A percentile compares a stretch with the other conserved stretches of the same genome.
Conservation (phyloP, 2,888 invertebrate species). For the Acutogordius australiensis region DNA sequence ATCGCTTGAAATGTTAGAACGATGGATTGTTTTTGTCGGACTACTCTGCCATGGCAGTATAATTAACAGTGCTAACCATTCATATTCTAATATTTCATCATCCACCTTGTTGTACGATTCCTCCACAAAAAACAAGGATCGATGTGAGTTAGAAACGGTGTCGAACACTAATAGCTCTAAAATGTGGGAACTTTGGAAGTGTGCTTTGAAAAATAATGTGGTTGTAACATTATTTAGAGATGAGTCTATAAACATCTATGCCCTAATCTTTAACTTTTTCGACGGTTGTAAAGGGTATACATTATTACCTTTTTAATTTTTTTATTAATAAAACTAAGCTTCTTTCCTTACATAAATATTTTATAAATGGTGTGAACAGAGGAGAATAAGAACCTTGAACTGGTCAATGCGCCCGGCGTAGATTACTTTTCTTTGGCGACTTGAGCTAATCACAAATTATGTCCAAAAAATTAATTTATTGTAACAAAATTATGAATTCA, state of each 20-base stretch:
- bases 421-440: no score
- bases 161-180: background rate
- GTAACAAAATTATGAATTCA: no score
- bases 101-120: background rate
- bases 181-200: conserved; percentile 42
- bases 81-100: background rate
- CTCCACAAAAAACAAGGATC: background rate
- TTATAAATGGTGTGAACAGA: background rate
- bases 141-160: background rate
- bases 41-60: background rate
- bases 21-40: conserved; percentile 50
- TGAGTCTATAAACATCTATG: conserved; percentile 78
- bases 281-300: conserved; percentile 57
- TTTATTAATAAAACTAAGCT: background rate
- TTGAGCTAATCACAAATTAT: no score
- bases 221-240: conserved; percentile 74
- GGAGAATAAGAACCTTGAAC: no score
- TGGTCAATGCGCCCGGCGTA: no score
- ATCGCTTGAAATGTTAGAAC: conserved; percentile 69
- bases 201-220: conserved; percentile 68
- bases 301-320: conserved; percentile 13
- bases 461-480: no score
- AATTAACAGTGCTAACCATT: no score
- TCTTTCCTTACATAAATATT: conserved; percentile 10
- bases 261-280: conserved; percentile 63